phyloP scores from a whole-genome alignment of 2,113 vertebrate species.

The Phaetusa simplex region DNA sequence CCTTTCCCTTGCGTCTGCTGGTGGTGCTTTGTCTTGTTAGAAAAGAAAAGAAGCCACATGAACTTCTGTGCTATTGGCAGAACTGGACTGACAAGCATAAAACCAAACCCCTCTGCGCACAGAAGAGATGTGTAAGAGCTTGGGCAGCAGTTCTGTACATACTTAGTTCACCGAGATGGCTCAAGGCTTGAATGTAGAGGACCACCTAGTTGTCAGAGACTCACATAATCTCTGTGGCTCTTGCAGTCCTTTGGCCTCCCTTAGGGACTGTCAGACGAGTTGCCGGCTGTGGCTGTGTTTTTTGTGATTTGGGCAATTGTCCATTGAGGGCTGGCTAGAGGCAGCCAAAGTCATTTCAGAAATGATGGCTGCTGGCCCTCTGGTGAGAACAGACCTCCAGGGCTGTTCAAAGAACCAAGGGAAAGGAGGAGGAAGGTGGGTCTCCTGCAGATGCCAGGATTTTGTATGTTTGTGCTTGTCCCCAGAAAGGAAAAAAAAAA shows the following conservation, averaged over 20 bases:
- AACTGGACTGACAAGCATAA: not conserved
- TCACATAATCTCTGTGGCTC: accelerated
- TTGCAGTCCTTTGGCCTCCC: not conserved
- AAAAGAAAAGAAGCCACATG: not conserved
- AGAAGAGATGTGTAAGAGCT: not conserved
- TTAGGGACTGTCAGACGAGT: not conserved
- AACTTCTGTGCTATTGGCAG: not conserved
- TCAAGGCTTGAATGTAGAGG: not conserved
- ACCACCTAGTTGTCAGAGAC: not conserved
- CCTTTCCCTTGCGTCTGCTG: not conserved
- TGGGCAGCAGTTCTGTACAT: accelerated
- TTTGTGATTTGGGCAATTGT: not conserved
- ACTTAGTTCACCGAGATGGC: not conserved
- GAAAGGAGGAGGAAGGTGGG: not conserved
- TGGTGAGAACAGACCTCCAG: not conserved
- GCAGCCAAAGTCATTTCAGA: not conserved
- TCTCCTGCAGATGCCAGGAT: not conserved
- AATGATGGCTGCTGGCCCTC: not conserved
- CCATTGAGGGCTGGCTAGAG: not conserved
- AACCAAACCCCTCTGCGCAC: not conserved
- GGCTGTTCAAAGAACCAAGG: not conserved
- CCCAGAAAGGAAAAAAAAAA: not conserved
- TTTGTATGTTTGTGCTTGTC: not conserved
- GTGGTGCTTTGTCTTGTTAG: not conserved
- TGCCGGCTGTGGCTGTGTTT: not conserved